Percentiles rank a stretch among this genome's conserved stretches.
Conservation (phyloP, 2,888 invertebrate genomes). For the Drosophila paramelanica region DNA sequence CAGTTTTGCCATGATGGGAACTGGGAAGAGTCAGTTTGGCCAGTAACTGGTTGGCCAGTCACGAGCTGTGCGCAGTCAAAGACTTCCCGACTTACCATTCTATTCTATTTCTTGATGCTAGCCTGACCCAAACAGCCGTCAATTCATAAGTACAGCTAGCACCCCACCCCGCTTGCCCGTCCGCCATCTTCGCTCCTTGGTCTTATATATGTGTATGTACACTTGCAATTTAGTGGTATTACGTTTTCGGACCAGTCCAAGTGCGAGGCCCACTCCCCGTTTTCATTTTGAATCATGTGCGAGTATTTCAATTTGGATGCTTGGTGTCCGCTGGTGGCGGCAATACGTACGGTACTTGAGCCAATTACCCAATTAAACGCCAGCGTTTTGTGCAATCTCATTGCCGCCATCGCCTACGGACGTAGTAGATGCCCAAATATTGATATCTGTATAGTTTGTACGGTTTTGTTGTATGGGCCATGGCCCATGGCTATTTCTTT, state of each 20-base stretch:
- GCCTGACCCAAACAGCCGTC: conserved; percentile 58
- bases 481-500: conserved; percentile 60
- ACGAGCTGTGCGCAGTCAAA: conserved; percentile 58
- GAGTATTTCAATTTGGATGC: conserved; percentile 71
- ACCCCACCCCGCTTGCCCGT: conserved; percentile 3
- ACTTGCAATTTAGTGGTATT: conserved; percentile 73
- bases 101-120: conserved; percentile 51
- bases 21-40: conserved; percentile 33
- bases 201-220: conserved; percentile 14
- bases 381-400: conserved; percentile 78
- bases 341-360: conserved; percentile 78
- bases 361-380: conserved; percentile 81
- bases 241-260: conserved; percentile 20
- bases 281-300: conserved; percentile 60
- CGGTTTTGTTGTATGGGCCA: conserved; percentile 24
- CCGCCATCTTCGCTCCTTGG: not conserved
- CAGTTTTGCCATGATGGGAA: conserved; percentile 39
- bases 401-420: conserved; percentile 57
- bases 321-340: conserved; percentile 39
- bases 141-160: conserved; percentile 53
- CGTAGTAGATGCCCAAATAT: conserved; percentile 71
- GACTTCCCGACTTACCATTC: conserved; percentile 62
- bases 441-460: conserved; percentile 62
- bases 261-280: conserved; percentile 23
- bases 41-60: conserved; percentile 67